Base-by-base conservation (phyloP, 2,797 vertebrate genomes). In the Todus mexicanus region DNA sequence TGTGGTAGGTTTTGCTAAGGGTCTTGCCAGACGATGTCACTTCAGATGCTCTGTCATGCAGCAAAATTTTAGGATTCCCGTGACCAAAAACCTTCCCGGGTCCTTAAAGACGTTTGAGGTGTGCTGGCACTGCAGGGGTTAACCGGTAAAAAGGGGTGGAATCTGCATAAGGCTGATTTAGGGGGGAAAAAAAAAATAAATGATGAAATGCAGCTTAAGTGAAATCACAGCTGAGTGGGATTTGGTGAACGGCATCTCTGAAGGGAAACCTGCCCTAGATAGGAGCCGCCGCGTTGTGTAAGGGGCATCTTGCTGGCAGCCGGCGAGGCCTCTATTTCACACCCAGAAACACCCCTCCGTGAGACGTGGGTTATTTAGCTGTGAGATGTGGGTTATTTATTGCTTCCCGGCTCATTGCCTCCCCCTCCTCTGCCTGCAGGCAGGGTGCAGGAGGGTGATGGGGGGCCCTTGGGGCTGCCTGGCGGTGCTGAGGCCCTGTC, bases 181-280 rank as follows among this genome's bases (percentile, higher is more conserved):
- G 48, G 43, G 2, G 50, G 11, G 1, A 4, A 12, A 51, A 53
- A 31, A 53, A 53, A 29, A 20, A 51, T 40, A 74, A 38, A 40
- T 2, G 50, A 42, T 5, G 11, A 71, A 78, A 87, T 35, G 54
- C 71, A 76, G 47, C 15, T 84, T 69, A 75, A 38, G 16, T 76
- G 87, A 90, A 70, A 64, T 48, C 45, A 31, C 4, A 11, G 47
- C 38, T 87, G 83, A 56, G 65, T 26, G 50, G 74, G 89, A 59
- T 92, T 89, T 87, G 74, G 74, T 53, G 94, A 94, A 33, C 37
- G 71, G 47, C 38, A 66, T 31, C 73, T 89, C 84, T 50, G 89
- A 89, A 63, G 78, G 71, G 71, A 94, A 85, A 47, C 50, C 53
- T 92, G 43, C 47, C 68, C 77, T 9, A 27, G 26, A 31, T 5